Conservation (phyloP, 2,113 vertebrate genomes). For the Upupa epops region DNA sequence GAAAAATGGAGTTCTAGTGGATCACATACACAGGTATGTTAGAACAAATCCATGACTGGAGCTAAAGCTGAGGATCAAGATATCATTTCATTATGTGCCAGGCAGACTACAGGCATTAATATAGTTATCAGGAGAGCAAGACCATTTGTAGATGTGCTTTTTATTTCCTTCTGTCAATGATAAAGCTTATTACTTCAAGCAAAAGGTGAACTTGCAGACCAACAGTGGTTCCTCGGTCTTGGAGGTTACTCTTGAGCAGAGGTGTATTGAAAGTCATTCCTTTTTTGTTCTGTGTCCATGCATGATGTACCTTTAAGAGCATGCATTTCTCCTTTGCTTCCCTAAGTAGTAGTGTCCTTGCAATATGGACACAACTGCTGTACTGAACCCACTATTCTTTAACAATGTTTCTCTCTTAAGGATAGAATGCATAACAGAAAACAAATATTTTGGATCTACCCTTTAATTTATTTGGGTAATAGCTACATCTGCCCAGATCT, state of each 20-base stretch:
- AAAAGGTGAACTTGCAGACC: background rate
- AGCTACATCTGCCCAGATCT: background rate
- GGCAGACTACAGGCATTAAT: background rate
- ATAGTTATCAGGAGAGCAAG: background rate
- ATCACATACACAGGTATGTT: background rate
- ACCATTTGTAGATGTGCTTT: background rate
- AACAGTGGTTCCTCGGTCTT: background rate
- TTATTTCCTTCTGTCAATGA: background rate
- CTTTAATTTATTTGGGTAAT: constrained; percentile 23
- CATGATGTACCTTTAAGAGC: background rate
- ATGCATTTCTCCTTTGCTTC: background rate
- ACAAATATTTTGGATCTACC: background rate
- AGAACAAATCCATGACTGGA: fast-evolving
- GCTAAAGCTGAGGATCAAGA: background rate
- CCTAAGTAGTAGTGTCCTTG: background rate
- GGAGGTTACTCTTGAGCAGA: background rate
- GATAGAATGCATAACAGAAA: background rate
- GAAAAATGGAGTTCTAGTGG: background rate
- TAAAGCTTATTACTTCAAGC: background rate
- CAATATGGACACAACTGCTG: background rate
- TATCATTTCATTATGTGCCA: background rate
- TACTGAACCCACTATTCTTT: background rate
- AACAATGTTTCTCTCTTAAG: constrained; percentile 34
- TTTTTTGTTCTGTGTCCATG: background rate
- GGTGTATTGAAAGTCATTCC: background rate